These are phyloP conservation scores for Folsomia manolachei DNA, from an alignment of 2,888 invertebrate genomes.

Conservation along the genomic window DNA sequence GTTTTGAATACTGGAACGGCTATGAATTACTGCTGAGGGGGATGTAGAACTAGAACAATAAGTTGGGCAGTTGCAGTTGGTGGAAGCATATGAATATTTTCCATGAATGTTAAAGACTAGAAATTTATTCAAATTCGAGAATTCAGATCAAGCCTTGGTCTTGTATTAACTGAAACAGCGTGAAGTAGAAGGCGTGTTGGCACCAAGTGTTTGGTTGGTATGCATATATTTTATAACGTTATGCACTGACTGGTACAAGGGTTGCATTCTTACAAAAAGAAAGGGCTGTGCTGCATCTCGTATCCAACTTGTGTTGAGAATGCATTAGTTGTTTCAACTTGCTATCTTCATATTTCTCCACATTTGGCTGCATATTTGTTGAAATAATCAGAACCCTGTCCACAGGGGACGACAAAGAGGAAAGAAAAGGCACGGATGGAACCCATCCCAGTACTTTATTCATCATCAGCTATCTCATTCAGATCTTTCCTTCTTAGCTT, in stretches of 20 bases:
- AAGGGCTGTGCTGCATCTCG: neutral
- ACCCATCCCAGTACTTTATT: neutral
- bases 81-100: constrained; percentile 10
- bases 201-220: no score
- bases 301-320: neutral
- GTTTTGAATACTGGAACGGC: no score
- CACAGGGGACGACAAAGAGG: neutral
- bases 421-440: neutral
- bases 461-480: neutral
- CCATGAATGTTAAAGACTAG: constrained; percentile 2
- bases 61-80: neutral
- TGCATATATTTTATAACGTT: no score
- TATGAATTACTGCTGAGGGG: no score
- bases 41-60: no score
- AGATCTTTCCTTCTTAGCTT: neutral
- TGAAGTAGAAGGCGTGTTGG: no score
- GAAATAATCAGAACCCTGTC: constrained; percentile 2
- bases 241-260: no score
- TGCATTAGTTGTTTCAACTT: constrained; percentile 5
- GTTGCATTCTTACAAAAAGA: neutral
- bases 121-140: constrained; percentile 4
- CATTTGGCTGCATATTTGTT: neutral
- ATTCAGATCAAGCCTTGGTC: neutral
- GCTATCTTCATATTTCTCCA: neutral
- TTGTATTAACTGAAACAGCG: neutral